phyloP scores from a whole-genome alignment of 2,888 invertebrate genomes.

The Bhutanitis thaidina region DNA sequence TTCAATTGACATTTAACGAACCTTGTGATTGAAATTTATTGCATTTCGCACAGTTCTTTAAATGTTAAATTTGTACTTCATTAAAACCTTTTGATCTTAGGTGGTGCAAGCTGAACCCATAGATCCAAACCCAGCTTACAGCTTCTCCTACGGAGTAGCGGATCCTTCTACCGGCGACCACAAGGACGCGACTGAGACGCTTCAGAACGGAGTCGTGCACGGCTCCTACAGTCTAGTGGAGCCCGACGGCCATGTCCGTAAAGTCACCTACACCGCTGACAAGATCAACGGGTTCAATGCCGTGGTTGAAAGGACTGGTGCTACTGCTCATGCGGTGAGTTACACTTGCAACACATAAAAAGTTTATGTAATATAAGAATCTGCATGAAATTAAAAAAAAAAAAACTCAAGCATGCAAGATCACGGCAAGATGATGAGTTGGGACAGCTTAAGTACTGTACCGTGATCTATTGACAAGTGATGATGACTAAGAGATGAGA shows the following conservation, averaged over 20 bases:
- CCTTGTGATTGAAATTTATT: too few relatives aligned
- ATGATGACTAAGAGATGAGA: too few relatives aligned
- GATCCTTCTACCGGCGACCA: conserved; percentile 76
- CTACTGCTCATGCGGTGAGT: conserved; percentile 51
- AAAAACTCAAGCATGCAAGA: too few relatives aligned
- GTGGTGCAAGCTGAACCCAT: conserved; percentile 67
- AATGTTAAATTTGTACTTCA: neutral
- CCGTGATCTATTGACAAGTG: too few relatives aligned
- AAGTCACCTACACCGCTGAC: conserved; percentile 77
- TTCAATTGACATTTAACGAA: too few relatives aligned
- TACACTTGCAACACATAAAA: neutral
- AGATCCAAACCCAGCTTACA: conserved; percentile 76
- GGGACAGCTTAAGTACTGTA: too few relatives aligned
- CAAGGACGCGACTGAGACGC: conserved; percentile 70
- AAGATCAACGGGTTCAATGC: conserved; percentile 76
- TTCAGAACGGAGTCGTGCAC: conserved; percentile 76
- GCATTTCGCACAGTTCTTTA: too few relatives aligned
- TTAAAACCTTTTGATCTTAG: conserved; percentile 27
- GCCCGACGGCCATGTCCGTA: conserved; percentile 71
- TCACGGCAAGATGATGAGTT: too few relatives aligned
- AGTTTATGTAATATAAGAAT: too few relatives aligned
- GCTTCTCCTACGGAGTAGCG: conserved; percentile 73
- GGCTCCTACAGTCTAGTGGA: conserved; percentile 76
- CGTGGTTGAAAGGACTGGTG: conserved; percentile 72
- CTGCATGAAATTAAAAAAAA: too few relatives aligned